A percentile compares a stretch with the other conserved stretches of the same genome.
Conservation (phyloP, 2,797 vertebrate genomes). For the Poeciliopsis gracilis region DNA sequence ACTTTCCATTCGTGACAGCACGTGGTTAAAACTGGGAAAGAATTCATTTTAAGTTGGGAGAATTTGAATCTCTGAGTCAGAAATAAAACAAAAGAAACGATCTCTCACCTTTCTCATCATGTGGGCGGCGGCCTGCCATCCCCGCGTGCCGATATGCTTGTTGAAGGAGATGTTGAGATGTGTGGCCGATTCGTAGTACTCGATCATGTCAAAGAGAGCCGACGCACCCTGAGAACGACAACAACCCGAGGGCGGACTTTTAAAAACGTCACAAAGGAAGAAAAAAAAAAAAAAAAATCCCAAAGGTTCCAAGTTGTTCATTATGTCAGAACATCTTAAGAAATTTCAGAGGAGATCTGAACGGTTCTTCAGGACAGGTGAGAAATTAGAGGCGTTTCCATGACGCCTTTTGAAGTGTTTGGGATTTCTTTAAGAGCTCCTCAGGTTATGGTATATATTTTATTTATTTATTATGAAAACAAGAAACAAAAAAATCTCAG, state of each 20-base stretch:
- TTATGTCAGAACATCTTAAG: conserved; percentile 8
- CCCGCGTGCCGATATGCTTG: conserved; percentile 94
- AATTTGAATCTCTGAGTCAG: not conserved
- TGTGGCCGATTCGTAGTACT: conserved; percentile 95
- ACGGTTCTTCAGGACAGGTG: conserved; percentile 18
- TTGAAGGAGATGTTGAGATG: conserved; percentile 98
- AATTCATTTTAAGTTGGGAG: not conserved
- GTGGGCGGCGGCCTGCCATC: conserved; percentile 95
- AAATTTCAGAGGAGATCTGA: conserved; percentile 12
- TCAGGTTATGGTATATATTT: not conserved
- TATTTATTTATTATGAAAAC: not conserved
- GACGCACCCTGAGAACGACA: conserved; percentile 86
- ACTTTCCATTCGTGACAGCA: not conserved
- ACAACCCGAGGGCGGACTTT: not conserved
- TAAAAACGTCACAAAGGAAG: not conserved
- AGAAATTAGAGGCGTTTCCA: conserved; percentile 28
- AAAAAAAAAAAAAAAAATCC: not conserved
- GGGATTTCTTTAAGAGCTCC: not conserved
- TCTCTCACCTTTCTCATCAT: conserved; percentile 95
- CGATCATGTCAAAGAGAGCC: conserved; percentile 95
- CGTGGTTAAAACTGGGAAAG: not conserved
- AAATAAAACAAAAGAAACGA: not conserved
- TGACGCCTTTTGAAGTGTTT: conserved; percentile 10
- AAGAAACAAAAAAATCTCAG: not conserved
- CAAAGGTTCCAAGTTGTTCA: conserved; percentile 3